Conservation (phyloP, 2,113 vertebrate species). For the Macrotus californicus region DNA sequence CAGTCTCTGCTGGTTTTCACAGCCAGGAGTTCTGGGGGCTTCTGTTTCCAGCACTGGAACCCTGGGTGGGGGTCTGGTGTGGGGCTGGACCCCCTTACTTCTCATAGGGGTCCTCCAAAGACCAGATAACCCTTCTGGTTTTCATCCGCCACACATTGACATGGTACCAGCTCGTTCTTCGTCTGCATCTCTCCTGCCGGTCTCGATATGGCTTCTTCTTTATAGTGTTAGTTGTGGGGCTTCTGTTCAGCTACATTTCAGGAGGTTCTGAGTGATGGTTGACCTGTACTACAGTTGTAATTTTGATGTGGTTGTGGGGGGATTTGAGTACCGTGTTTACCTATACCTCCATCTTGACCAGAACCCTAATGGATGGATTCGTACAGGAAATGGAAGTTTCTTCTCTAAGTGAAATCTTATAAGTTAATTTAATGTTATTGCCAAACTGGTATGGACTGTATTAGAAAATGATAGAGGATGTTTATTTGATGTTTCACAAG, state of each 20-base stretch:
- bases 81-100: background rate
- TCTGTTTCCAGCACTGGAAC: background rate
- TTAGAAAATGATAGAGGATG: background rate
- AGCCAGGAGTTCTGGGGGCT: background rate
- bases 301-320: background rate
- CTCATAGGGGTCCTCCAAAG: background rate
- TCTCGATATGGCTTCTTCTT: background rate
- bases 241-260: background rate
- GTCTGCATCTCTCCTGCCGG: background rate
- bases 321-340: background rate
- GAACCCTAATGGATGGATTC: background rate
- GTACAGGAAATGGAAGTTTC: background rate
- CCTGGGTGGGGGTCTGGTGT: background rate
- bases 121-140: background rate
- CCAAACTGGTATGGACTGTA: background rate
- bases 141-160: background rate
- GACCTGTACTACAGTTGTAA: background rate
- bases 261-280: background rate
- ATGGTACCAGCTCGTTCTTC: background rate
- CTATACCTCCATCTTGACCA: background rate
- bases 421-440: background rate
- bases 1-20: background rate
- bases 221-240: background rate
- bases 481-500: background rate
- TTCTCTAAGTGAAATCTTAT: background rate